These are phyloP conservation scores for Amphilophus citrinellus DNA, from an alignment of 2,113 vertebrate genomes.

Conservation along the genomic window DNA sequence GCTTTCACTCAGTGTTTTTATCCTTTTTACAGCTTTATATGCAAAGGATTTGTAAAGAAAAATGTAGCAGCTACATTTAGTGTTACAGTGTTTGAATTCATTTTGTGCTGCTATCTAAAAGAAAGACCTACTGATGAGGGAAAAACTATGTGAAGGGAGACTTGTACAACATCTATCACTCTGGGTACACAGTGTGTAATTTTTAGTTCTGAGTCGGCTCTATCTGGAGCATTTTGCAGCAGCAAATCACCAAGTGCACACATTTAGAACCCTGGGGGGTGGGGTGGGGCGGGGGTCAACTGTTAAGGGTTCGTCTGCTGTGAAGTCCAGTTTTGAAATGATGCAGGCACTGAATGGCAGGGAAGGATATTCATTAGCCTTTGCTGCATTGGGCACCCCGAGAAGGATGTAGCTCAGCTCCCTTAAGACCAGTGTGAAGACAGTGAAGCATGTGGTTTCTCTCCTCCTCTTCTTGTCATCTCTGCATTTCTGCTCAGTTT, in stretches of 20 bases:
- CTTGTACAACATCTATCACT: neutral
- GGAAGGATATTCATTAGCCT: constrained; percentile 56
- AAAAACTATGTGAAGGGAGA: neutral
- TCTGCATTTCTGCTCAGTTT: neutral
- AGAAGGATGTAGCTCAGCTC: constrained; percentile 62
- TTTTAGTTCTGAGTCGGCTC: constrained; percentile 40
- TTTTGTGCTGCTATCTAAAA: neutral
- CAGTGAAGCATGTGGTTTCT: neutral
- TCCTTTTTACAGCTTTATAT: neutral
- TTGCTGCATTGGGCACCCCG: constrained; percentile 14
- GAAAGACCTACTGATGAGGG: neutral
- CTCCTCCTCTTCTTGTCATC: constrained; percentile 13
- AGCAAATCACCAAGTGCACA: constrained; percentile 38
- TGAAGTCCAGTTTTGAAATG: constrained; percentile 51
- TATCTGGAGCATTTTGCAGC: constrained; percentile 47
- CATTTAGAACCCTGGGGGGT: constrained; percentile 35
- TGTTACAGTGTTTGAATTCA: neutral
- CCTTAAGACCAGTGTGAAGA: constrained; percentile 43
- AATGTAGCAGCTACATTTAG: neutral
- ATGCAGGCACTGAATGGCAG: constrained; percentile 34
- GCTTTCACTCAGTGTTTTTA: neutral
- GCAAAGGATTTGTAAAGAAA: neutral
- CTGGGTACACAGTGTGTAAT: constrained; percentile 9
- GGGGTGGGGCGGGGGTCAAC: constrained; percentile 15
- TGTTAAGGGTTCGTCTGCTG: constrained; percentile 42